Base-by-base conservation (phyloP, 2,113 vertebrate species). In the Sciurus niger region DNA sequence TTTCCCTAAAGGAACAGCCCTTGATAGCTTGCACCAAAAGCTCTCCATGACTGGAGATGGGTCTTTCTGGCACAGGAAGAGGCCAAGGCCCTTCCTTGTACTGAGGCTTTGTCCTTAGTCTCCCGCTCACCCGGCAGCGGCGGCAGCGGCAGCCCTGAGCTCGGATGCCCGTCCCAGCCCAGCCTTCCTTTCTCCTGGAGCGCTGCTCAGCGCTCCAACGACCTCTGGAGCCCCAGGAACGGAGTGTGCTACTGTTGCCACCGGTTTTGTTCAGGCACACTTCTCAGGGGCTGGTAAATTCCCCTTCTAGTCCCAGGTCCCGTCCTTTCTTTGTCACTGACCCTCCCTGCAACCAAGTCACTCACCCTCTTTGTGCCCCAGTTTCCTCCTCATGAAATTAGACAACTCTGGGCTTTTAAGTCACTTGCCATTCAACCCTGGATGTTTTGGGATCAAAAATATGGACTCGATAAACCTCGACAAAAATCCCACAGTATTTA, bases 381-480 rank as follows among this genome's bases (percentile, higher is more conserved):
- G 4, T 28, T 79, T 79, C 46, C 9, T 65, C 32, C 9, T 32
- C 10, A n/a, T 48, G 10, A 58, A 82, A 48, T 24, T 48, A 77
- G 70, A 67, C 32, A 65, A 67, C 24, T 34, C 53, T 51, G 8
- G 22, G 8, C 34, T 88, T 72, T 2, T 18, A 43, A 11, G 8
- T 89, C 72, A 53, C 24, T n/a, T 32, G 20, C 58, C 30, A 32
- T 28, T 78, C 46, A 65, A 5, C 24, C 17, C 32, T 84, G 34
- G 20, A 40, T 68, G 25, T 67, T 92, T 72, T 76, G 79, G 74
- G 51, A 9, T 32, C 53, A 89, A 83, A 89, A 67, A 77, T 72
- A 60, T n/a, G 89, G 28, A 73, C 8, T 67, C 68, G 32, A 76
- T 58, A 93, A 60, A 86, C 60, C 34, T n/a, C 93, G 72, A 92